Percentiles rank a stretch among this genome's conserved stretches.
phyloP scores from a whole-genome alignment of 1,140 invertebrate species.

The Drosophila gunungcola region DNA sequence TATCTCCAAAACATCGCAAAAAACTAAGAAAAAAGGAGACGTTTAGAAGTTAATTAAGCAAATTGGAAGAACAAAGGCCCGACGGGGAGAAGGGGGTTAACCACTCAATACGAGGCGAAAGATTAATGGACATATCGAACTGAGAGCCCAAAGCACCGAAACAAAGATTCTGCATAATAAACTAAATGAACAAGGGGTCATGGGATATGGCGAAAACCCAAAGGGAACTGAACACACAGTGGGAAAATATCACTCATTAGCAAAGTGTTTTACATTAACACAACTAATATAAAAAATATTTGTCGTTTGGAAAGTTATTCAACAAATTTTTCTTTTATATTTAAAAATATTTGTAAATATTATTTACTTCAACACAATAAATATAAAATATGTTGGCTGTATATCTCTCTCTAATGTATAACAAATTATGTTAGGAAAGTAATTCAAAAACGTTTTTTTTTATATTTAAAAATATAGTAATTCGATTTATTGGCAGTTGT shows the following conservation, averaged over 20 bases:
- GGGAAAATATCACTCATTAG: background rate
- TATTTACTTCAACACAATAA: too few relatives aligned
- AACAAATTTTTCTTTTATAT: too few relatives aligned
- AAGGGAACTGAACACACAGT: background rate
- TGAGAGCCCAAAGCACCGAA: slow-evolving; percentile 12
- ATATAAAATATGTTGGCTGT: too few relatives aligned
- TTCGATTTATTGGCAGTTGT: too few relatives aligned
- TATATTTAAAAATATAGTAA: background rate
- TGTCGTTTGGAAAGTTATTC: too few relatives aligned
- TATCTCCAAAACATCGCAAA: slow-evolving; percentile 15
- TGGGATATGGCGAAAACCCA: slow-evolving; percentile 31
- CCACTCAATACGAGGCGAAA: slow-evolving; percentile 50
- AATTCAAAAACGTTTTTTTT: too few relatives aligned
- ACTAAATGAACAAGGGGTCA: slow-evolving; percentile 13
- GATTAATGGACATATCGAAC: slow-evolving; percentile 68
- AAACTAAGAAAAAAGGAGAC: slow-evolving; percentile 50
- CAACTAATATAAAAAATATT: too few relatives aligned
- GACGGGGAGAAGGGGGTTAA: slow-evolving; percentile 8
- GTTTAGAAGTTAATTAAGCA: slow-evolving; percentile 82
- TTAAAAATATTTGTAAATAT: too few relatives aligned
- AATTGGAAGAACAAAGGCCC: slow-evolving; percentile 68
- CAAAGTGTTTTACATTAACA: too few relatives aligned
- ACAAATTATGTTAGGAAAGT: too few relatives aligned
- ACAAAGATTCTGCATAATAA: slow-evolving; percentile 26
- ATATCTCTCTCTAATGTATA: too few relatives aligned